Conservation (phyloP, 2,113 vertebrate species). For the Tachysurus fulvidraco region DNA sequence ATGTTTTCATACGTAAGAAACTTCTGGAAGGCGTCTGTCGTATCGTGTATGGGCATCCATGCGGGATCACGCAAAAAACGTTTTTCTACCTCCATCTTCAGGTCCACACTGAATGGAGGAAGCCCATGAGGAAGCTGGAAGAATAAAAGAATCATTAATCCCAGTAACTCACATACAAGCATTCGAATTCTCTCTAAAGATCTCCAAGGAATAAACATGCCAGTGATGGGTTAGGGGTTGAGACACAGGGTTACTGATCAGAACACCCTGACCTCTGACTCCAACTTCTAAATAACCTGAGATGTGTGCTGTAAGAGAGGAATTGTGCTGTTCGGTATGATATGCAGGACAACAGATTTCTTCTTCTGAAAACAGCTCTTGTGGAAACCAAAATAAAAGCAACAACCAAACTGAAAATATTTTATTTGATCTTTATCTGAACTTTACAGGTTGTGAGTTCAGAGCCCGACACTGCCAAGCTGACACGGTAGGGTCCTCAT, state of each 20-base stretch:
- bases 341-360: no score
- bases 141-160: not conserved
- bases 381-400: not conserved
- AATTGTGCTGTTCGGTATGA: no score
- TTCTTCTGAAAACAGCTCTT: no score
- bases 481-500: no score
- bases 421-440: not conserved
- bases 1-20: constrained; percentile 74
- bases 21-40: constrained; percentile 79
- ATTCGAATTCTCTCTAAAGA: not conserved
- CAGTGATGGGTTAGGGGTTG: not conserved
- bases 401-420: not conserved
- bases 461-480: not conserved
- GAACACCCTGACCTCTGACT: not conserved
- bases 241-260: not conserved
- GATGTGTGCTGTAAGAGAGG: no score
- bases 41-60: constrained; percentile 84
- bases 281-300: no score
- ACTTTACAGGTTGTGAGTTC: not conserved
- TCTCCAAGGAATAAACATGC: not conserved
- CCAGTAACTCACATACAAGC: not conserved
- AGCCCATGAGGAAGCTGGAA: constrained; percentile 83
- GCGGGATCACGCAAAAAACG: constrained; percentile 78
- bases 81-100: constrained; percentile 80
- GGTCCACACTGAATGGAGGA: constrained; percentile 79